Base-by-base conservation (phyloP, 2,888 invertebrate species). In the Anodontia alba region DNA sequence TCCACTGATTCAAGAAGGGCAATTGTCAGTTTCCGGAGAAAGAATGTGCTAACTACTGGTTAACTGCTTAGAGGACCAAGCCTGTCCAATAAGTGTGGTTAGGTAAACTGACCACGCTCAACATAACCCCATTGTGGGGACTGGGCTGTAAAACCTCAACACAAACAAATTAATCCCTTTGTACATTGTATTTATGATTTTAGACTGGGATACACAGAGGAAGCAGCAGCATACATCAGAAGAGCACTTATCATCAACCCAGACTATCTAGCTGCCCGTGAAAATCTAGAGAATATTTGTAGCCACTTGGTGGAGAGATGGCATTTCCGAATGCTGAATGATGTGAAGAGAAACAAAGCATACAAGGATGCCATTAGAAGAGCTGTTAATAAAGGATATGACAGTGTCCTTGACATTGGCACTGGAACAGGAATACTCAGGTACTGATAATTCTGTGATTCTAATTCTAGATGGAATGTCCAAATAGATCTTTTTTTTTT, bases 251-350 rank as follows among this genome's bases (percentile, higher is more conserved):
- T 92, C 77, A 86, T 95, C 0, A 95, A 96, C 89, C 94, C 95
- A 0, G 93, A 95, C 46, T 96, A 95, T 92, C 95, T 96, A 0
- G 95, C 95, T 86, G 96, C 96, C 20, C 96, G 96, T 89, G 96
- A 96, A 91, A 96, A 96, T 92, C 94, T 97, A 26, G 96, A 97
- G 91, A 96, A 96, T 83, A 95, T 96, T 0, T 96, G 96, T 89
- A 96, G 96, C 93, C 94, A 96, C 84, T 94, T 97, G 78, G 96
- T 97, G 62, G 96, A 97, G 81, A 95, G 97, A 72, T 97, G 97
- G 97, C 97, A 97, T 93, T 97, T 96, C 93, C 95, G 96, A 78
- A 97, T 97, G 97, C 94, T 97, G 36, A 98, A 97, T 95, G 97
- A 97, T 92, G 95, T 94, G 79, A 92, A 94, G 26, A 95, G 97